Conservation (phyloP, 2,888 invertebrate genomes). For the Dusona sp. region DNA sequence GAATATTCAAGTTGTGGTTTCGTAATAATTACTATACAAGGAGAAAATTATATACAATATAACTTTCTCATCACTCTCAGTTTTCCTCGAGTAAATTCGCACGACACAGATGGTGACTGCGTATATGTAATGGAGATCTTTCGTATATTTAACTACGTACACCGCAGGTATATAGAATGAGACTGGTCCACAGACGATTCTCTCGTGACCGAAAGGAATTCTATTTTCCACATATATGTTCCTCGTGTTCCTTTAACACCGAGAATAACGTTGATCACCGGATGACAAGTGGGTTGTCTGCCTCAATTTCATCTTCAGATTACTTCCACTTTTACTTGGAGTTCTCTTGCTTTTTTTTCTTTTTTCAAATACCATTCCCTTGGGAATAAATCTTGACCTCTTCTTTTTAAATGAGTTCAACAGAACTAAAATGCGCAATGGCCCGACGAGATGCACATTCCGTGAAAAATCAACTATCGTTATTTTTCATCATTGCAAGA, state of each 20-base stretch:
- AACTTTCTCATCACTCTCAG: neutral
- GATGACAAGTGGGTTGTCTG: neutral
- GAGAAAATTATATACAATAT: neutral
- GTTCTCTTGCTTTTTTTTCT: neutral
- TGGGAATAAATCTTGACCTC: neutral
- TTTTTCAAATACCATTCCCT: neutral
- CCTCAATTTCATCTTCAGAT: neutral
- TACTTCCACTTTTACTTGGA: neutral
- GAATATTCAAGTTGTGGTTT: neutral
- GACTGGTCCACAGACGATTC: slow-evolving; percentile 23
- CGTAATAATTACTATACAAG: neutral
- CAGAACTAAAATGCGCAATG: neutral
- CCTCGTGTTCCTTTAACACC: slow-evolving; percentile 2
- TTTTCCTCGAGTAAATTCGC: neutral
- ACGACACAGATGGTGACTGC: neutral
- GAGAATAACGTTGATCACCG: neutral
- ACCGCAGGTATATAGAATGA: neutral
- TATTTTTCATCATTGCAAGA: slow-evolving; percentile 26
- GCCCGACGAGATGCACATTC: neutral
- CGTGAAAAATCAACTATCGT: neutral
- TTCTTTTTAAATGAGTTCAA: neutral
- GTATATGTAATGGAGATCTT: slow-evolving; percentile 6
- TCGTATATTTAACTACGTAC: neutral
- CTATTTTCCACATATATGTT: slow-evolving; percentile 16
- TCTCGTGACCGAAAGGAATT: slow-evolving; percentile 30